Percentiles rank a stretch among this genome's conserved stretches.
These are phyloP conservation scores for Euwallacea fornicatus DNA, from an alignment of 1,140 invertebrate species.

Conservation along the genomic window DNA sequence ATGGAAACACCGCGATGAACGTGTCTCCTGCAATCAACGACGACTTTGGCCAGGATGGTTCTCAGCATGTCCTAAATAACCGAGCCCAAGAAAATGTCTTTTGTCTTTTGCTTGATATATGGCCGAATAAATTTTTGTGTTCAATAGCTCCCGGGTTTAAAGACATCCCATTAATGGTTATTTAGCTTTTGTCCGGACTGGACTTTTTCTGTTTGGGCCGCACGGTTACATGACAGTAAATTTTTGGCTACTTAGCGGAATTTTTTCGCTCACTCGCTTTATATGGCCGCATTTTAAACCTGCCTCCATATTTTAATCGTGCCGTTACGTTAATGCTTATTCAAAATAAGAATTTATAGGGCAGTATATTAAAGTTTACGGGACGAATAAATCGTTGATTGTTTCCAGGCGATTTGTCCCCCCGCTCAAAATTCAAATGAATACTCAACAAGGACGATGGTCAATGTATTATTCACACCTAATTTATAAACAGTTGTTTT, in stretches of 20 bases:
- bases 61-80: constrained; percentile 24
- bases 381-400: no score
- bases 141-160: constrained; percentile 33
- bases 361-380: no score
- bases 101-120: constrained; percentile 37
- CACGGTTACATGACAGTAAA: constrained; percentile 21
- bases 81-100: constrained; percentile 28
- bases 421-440: constrained; percentile 2
- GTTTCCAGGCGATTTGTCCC: no score
- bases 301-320: no score
- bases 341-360: no score
- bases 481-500: constrained; percentile 2
- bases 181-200: constrained; percentile 31
- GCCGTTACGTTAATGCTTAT: no score
- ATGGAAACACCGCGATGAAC: no score
- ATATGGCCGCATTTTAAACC: not conserved
- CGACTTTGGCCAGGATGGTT: constrained; percentile 8
- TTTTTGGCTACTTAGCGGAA: constrained; percentile 20
- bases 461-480: not conserved
- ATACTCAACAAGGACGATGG: not conserved
- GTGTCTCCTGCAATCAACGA: not conserved
- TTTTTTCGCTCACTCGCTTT: constrained; percentile 1
- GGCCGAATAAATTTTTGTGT: constrained; percentile 29
- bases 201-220: constrained; percentile 12
- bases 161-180: constrained; percentile 35